A percentile compares a stretch with the other conserved stretches of the same genome.
These are phyloP conservation scores for Ibidorhyncha struthersii DNA, from an alignment of 2,113 vertebrate species.

Conservation along the genomic window DNA sequence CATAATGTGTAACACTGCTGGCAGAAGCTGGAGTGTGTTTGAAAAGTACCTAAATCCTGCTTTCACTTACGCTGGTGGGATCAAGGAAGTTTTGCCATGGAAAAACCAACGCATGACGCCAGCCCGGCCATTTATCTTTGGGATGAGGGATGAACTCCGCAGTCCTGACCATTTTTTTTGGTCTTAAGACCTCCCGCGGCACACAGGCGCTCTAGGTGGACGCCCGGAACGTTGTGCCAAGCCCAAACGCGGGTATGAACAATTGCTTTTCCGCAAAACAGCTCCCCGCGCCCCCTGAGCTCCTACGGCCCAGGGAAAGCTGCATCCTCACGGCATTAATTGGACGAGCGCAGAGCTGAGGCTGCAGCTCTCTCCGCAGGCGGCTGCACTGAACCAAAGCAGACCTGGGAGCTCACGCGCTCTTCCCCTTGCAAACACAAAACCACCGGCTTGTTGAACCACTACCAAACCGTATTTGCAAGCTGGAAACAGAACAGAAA, in stretches of 20 bases:
- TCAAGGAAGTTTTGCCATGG: neutral
- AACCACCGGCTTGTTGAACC: neutral
- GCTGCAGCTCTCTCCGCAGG: neutral
- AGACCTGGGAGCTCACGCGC: neutral
- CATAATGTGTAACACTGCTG: neutral
- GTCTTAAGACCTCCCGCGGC: neutral
- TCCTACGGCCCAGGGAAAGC: neutral
- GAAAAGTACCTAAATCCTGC: neutral
- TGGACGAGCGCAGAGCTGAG: rapidly evolving
- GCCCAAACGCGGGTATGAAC: neutral
- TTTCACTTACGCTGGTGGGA: rapidly evolving
- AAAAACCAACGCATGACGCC: rapidly evolving
- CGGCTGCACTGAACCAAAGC: neutral
- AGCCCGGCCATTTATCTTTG: neutral
- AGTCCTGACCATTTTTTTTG: neutral
- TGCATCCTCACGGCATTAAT: rapidly evolving
- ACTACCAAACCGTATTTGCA: neutral
- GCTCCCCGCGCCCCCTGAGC: neutral
- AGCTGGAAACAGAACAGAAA: neutral
- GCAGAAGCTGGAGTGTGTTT: neutral
- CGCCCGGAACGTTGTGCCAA: rapidly evolving
- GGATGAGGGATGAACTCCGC: neutral
- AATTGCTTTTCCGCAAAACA: neutral
- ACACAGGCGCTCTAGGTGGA: rapidly evolving
- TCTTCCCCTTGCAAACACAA: neutral